phyloP scores from a whole-genome alignment of 2,113 vertebrate genomes.

The Raphicerus campestris region DNA sequence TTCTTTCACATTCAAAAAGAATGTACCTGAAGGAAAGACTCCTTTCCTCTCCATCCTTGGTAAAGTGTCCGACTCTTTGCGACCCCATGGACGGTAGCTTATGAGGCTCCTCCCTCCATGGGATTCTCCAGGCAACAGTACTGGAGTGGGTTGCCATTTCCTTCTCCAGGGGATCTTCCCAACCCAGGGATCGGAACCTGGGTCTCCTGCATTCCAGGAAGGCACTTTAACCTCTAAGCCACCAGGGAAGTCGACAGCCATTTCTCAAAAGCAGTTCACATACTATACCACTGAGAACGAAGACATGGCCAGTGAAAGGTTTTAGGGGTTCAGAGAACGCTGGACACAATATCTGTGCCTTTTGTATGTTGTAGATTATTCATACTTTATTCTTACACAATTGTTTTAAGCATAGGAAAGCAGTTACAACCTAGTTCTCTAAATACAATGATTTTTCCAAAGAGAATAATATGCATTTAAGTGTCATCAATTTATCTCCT shows the following conservation, averaged over 20 bases:
- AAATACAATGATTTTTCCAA: not conserved
- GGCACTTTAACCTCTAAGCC: too few species aligned
- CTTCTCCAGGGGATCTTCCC: too few species aligned
- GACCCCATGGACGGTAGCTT: too few species aligned
- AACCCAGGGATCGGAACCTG: too few species aligned
- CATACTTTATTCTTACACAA: not conserved
- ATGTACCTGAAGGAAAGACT: not conserved
- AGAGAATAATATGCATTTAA: constrained; percentile 1
- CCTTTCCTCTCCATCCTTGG: not conserved
- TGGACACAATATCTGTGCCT: not conserved
- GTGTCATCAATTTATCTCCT: not conserved
- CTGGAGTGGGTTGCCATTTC: too few species aligned
- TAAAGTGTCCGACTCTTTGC: too few species aligned
- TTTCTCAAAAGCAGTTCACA: not conserved
- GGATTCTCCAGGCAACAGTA: too few species aligned
- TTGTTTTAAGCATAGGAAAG: not conserved
- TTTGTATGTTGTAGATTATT: not conserved
- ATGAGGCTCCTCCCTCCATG: too few species aligned
- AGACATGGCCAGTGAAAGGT: not conserved
- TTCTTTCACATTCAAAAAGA: not conserved
- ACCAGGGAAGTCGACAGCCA: too few species aligned
- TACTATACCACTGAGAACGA: not conserved
- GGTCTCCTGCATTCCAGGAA: too few species aligned
- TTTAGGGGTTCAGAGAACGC: not conserved
- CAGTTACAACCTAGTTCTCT: not conserved